Evolutionary conservation across 1,140 invertebrate species (phyloP).

Genomic region (Aphelinus atriplicis): DNA sequence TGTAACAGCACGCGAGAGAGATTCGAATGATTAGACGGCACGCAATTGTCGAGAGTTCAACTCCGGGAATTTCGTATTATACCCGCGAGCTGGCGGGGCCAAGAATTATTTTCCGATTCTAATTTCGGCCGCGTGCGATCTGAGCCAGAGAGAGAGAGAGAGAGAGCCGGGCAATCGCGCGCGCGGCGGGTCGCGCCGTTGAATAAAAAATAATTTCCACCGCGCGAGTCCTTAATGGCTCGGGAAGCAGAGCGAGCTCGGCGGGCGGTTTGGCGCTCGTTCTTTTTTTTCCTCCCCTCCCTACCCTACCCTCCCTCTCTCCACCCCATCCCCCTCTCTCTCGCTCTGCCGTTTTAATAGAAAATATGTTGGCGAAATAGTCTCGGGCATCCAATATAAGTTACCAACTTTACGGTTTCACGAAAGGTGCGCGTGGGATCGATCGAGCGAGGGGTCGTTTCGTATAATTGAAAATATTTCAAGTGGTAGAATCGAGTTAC

Average conservation of each 20-base stretch:
- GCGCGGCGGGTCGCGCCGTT: background rate
- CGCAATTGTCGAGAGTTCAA: no score
- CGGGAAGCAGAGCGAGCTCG: background rate
- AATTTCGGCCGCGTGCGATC: no score
- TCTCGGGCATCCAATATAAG: conserved; percentile 35
- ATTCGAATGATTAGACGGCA: no score
- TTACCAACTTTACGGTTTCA: conserved; percentile 27
- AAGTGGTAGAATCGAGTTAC: conserved; percentile 40
- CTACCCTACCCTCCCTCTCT: no score
- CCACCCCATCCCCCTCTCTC: no score
- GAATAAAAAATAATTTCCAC: conserved; percentile 28
- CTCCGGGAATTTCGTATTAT: no score
- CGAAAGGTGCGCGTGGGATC: conserved; percentile 24
- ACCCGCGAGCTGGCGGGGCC: no score
- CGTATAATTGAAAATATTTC: conserved; percentile 47
- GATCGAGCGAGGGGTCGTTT: conserved; percentile 40
- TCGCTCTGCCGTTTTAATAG: background rate
- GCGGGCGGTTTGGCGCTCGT: background rate
- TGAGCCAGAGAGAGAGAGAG: no score
- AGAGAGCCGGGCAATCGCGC: no score
- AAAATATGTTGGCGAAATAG: conserved; percentile 36
- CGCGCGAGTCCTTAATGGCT: conserved; percentile 14
- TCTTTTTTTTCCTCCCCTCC: background rate
- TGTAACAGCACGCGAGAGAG: no score
- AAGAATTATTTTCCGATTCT: no score